Conservation (phyloP, 2,888 invertebrate species). For the Allacma fusca region DNA sequence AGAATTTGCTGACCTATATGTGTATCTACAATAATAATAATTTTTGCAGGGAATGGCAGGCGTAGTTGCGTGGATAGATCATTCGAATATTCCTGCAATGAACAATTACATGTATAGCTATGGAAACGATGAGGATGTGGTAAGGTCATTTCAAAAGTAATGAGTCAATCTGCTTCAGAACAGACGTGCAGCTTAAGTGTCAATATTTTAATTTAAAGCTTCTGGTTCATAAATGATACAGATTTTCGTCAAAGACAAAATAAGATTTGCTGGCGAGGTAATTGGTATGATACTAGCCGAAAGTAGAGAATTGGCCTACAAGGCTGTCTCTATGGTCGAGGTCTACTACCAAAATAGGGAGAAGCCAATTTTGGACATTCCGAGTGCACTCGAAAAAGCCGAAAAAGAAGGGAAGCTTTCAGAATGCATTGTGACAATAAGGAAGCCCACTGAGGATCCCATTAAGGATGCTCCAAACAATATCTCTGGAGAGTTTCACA, state of each 20-base stretch:
- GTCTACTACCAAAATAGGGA: slow-evolving; percentile 63
- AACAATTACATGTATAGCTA: slow-evolving; percentile 67
- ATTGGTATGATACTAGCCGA: slow-evolving; percentile 64
- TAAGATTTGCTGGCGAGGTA: slow-evolving; percentile 63
- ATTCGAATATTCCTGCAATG: slow-evolving; percentile 75
- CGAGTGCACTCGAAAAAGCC: slow-evolving; percentile 62
- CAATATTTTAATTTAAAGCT: slow-evolving; percentile 6
- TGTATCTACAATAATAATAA: slow-evolving; percentile 38
- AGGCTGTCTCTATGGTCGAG: slow-evolving; percentile 63
- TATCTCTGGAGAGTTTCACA: slow-evolving; percentile 68
- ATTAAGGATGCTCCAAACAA: too few species aligned
- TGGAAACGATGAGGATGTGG: not conserved
- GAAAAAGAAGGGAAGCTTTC: slow-evolving; percentile 44
- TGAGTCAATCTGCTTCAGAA: not conserved
- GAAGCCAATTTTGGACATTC: slow-evolving; percentile 63
- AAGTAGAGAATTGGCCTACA: slow-evolving; percentile 61
- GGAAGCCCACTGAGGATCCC: too few species aligned
- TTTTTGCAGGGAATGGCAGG: slow-evolving; percentile 71
- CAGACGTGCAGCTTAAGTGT: not conserved
- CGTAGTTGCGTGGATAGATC: slow-evolving; percentile 72
- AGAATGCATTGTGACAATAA: too few species aligned
- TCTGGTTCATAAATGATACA: slow-evolving; percentile 47
- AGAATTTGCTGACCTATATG: too few species aligned
- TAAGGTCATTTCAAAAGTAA: not conserved
- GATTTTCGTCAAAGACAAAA: slow-evolving; percentile 63